Conservation (phyloP, 1,140 invertebrate species). For the Dryas iulia region DNA sequence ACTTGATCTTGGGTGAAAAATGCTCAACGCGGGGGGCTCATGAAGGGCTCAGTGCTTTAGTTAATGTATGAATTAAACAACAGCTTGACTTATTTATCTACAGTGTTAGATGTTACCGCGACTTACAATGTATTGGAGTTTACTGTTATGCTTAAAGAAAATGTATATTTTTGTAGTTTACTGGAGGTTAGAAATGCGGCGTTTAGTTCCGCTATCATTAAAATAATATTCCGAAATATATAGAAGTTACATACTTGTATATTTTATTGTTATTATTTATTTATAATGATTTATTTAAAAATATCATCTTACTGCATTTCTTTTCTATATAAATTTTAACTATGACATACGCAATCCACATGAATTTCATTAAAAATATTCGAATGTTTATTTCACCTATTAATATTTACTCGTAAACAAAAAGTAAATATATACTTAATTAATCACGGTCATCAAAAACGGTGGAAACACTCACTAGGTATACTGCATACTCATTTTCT, state of each 20-base stretch:
- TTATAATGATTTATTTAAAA: too few species aligned
- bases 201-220: too few species aligned
- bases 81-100: constrained; percentile 46
- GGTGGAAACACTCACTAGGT: not conserved
- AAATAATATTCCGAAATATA: too few species aligned
- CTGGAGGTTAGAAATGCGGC: too few species aligned
- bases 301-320: too few species aligned
- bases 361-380: too few species aligned
- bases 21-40: constrained; percentile 57
- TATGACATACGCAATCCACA: too few species aligned
- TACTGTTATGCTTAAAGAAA: not conserved
- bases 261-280: too few species aligned
- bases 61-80: constrained; percentile 70
- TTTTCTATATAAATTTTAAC: too few species aligned
- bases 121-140: not conserved
- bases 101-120: not conserved
- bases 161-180: not conserved
- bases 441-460: not conserved
- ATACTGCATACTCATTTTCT: not conserved
- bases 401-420: too few species aligned
- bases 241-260: too few species aligned
- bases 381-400: too few species aligned
- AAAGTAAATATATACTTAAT: not conserved
- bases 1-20: constrained; percentile 61
- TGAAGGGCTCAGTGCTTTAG: constrained; percentile 52